Conservation (phyloP, 2,888 invertebrate genomes). For the Antheraea yamamai region DNA sequence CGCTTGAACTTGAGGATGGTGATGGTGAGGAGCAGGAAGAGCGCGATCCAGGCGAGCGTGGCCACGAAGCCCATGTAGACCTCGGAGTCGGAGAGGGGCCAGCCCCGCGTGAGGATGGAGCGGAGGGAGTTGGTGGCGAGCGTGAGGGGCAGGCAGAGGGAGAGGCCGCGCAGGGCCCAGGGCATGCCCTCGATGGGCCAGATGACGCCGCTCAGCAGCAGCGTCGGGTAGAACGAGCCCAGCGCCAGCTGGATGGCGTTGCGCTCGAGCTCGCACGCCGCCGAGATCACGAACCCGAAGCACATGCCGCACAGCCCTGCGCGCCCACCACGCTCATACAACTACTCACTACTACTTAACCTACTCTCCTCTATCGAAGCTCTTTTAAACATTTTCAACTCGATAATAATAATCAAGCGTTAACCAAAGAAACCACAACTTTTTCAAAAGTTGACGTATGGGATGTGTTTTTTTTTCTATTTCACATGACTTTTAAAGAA, state of each 20-base stretch:
- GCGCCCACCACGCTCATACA: slow-evolving; percentile 15
- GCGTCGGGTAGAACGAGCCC: slow-evolving; percentile 96
- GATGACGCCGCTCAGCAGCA: slow-evolving; percentile 95
- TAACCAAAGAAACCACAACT: no score
- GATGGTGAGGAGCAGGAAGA: slow-evolving; percentile 90
- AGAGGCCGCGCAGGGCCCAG: slow-evolving; percentile 89
- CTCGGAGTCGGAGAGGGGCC: slow-evolving; percentile 89
- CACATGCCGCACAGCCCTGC: slow-evolving; percentile 95
- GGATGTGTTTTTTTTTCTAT: no score
- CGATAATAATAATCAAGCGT: no score
- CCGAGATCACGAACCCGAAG: slow-evolving; percentile 96
- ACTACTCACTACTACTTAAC: background rate
- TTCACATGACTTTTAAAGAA: no score
- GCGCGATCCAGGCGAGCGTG: slow-evolving; percentile 91
- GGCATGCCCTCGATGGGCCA: slow-evolving; percentile 99
- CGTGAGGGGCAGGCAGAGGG: slow-evolving; percentile 92
- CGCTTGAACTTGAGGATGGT: slow-evolving; percentile 91
- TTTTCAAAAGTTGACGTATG: no score
- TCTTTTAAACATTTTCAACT: no score
- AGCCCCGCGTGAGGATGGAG: slow-evolving; percentile 93
- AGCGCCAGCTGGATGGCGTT: slow-evolving; percentile 96
- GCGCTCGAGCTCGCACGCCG: slow-evolving; percentile 94
- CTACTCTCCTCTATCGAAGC: background rate
- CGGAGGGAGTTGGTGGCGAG: slow-evolving; percentile 95
- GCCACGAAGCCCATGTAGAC: slow-evolving; percentile 95